Conservation (phyloP, 2,888 invertebrate species). For the Corbicula japonica region DNA sequence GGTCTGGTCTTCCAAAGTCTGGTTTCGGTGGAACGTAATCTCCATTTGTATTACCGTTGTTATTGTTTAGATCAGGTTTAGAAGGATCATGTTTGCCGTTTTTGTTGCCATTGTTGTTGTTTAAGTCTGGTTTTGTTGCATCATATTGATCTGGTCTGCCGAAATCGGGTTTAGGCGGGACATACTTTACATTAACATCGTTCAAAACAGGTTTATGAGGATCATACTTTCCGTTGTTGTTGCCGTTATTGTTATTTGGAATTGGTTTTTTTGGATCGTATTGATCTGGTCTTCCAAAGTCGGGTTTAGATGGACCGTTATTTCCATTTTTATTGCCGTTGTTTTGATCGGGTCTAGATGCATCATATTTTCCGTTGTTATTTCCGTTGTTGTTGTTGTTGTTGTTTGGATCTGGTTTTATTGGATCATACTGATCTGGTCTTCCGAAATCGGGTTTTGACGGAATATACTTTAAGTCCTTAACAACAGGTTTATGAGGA, state of each 20-base stretch:
- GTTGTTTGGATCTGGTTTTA: neutral
- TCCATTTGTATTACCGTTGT: no score
- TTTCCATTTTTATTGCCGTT: no score
- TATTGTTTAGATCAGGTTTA: no score
- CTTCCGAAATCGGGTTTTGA: conserved; percentile 6
- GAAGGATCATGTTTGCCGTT: no score
- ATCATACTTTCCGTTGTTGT: neutral
- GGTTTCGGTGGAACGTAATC: neutral
- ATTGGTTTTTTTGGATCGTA: neutral
- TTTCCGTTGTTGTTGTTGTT: neutral
- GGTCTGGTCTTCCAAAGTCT: conserved; percentile 12
- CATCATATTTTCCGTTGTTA: neutral
- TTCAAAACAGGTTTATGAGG: neutral
- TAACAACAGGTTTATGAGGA: no score
- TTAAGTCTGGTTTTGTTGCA: neutral
- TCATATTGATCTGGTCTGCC: neutral
- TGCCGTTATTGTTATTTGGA: neutral
- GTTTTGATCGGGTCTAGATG: no score
- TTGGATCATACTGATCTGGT: neutral
- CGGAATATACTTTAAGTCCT: no score
- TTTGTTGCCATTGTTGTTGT: no score
- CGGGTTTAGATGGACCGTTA: neutral
- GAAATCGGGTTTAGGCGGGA: neutral
- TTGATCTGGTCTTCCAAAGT: conserved; percentile 6
- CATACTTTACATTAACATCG: no score